A percentile compares a stretch with the other conserved stretches of the same genome.
phyloP scores from a whole-genome alignment of 2,113 vertebrate species.

The Clarias macrocephalus region DNA sequence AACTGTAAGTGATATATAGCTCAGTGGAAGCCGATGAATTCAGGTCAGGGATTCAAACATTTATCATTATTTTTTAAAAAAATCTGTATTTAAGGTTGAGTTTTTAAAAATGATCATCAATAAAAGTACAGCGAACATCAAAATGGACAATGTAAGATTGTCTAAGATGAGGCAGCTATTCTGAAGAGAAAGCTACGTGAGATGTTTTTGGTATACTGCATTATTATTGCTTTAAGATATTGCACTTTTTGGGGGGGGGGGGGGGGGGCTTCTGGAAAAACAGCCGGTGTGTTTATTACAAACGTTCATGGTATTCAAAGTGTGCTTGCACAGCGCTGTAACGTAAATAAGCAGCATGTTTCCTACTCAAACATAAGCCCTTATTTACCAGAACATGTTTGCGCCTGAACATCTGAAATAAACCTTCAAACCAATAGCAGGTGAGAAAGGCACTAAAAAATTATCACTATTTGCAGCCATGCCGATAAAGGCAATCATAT shows the following conservation, averaged over 20 bases:
- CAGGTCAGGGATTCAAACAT: not conserved
- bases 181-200: not conserved
- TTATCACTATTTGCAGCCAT: not conserved
- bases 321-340: not conserved
- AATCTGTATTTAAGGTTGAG: not conserved
- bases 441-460: not conserved
- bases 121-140: not conserved
- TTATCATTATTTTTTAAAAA: not conserved
- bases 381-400: not conserved
- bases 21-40: not conserved
- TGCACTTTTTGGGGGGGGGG: too few relatives aligned
- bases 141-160: not conserved
- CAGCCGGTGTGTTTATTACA: not conserved
- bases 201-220: not conserved
- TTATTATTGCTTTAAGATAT: too few relatives aligned
- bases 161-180: not conserved
- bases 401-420: not conserved
- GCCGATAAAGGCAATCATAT: not conserved
- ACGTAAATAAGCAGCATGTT: slow-evolving; percentile 1
- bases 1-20: not conserved
- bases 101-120: not conserved
- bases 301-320: not conserved
- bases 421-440: not conserved
- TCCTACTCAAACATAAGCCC: not conserved
- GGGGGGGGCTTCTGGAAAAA: not conserved